Evolutionary conservation across 2,113 vertebrate species (phyloP), one percentile per base, ranked within the genome.

Genomic region (Miniopterus natalensis): DNA sequence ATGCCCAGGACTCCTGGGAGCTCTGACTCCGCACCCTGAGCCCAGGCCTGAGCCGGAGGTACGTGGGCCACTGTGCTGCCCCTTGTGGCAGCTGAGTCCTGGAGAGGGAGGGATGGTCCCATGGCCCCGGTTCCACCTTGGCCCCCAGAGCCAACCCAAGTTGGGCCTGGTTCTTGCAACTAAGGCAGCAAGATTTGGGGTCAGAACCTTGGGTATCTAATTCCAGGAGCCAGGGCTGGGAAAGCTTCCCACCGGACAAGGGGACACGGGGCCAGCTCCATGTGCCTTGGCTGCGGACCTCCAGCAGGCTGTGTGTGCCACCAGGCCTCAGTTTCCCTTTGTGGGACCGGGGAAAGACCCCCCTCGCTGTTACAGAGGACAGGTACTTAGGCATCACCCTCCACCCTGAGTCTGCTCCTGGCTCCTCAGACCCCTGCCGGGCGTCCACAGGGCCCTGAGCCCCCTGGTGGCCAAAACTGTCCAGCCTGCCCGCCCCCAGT

Each of bases 181-280:
- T 1, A 21, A 29, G 45, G 31, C 42, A 8, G 23, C 5, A 1
- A 4, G 11, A 15, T 11, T 42, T 11, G 23, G 42, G 25, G 71
- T 29, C 45, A 47, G 71, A 47, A 7, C 20, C 17, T 0, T 13
- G 42, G 27, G n/a, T 12, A 1, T 11, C 68, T 0, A 1, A 55
- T 2, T 31, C 94, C 36, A n/a, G 29, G 31, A 4, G 9, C 14
- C 0, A 0, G 18, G 29, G 18, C 31, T 25, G 68, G 51, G n/a
- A 57, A 17, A 8, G 11, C 4, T 3, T 2, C 36, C 42, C 40
- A 51, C n/a, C 25, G 17, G 55, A 31, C 5, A 0, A 4, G 23
- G 29, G 25, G 29, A 9, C 59, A 0, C 0, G 12, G 83, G 49
- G 5, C 65, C 23, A 1, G 40, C 6, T 45, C 25, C 40, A 40